Conservation (phyloP, 2,113 vertebrate genomes). For the Toxotes chatareus region DNA sequence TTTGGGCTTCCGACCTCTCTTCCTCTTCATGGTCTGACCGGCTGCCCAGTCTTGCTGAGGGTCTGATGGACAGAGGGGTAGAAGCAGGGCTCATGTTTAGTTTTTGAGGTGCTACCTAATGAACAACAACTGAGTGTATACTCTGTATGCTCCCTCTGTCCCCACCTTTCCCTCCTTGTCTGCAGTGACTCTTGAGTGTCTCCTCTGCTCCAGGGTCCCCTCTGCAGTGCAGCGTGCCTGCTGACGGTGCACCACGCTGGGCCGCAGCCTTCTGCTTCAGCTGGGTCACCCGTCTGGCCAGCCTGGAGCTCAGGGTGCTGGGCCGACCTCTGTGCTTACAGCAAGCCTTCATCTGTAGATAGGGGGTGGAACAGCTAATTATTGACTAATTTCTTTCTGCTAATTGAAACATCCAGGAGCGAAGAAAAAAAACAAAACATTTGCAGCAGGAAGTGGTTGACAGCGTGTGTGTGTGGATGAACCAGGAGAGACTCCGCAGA, state of each 20-base stretch:
- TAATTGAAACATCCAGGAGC: slow-evolving; percentile 63
- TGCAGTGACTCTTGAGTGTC: slow-evolving; percentile 52
- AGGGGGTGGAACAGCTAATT: slow-evolving; percentile 43
- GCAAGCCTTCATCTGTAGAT: slow-evolving; percentile 84
- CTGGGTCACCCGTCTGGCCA: slow-evolving; percentile 86
- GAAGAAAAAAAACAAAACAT: background rate
- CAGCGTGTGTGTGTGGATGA: slow-evolving; percentile 23
- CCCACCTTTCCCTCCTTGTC: slow-evolving; percentile 77
- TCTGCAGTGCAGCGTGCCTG: slow-evolving; percentile 83
- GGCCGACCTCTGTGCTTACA: slow-evolving; percentile 84
- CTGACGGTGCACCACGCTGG: slow-evolving; percentile 80
- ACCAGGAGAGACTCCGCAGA: background rate
- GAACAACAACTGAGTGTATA: background rate
- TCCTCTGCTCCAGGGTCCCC: slow-evolving; percentile 65
- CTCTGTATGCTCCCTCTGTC: background rate
- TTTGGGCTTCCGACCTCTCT: slow-evolving; percentile 78
- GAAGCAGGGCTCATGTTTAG: background rate
- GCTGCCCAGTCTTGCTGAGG: slow-evolving; percentile 63
- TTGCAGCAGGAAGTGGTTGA: slow-evolving; percentile 47
- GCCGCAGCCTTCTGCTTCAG: slow-evolving; percentile 90
- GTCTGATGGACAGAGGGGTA: slow-evolving; percentile 43
- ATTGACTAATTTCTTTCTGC: slow-evolving; percentile 49
- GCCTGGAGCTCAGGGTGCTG: slow-evolving; percentile 83
- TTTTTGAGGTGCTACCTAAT: background rate
- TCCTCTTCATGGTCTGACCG: slow-evolving; percentile 63